phyloP scores from a whole-genome alignment of 2,888 invertebrate species.

The Prosapia bicincta region DNA sequence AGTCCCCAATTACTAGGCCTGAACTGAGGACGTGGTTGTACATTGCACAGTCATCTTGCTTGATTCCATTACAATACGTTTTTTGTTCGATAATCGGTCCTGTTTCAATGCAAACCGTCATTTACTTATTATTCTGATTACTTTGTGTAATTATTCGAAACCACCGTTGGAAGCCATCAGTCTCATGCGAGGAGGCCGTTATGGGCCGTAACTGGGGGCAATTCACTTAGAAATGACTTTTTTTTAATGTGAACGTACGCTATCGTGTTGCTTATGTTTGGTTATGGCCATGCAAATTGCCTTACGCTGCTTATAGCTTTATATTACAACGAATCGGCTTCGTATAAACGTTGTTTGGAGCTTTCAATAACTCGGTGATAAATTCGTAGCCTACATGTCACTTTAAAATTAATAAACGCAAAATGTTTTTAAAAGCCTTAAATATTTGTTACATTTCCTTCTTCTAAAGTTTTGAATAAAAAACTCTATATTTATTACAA shows the following conservation, averaged over 20 bases:
- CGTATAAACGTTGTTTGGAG: too few species aligned
- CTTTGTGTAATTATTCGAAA: background rate
- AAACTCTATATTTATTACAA: too few species aligned
- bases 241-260: background rate
- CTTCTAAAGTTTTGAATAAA: too few species aligned
- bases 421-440: too few species aligned
- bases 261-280: background rate
- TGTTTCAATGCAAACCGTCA: conserved; percentile 2
- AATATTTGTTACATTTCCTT: too few species aligned
- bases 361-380: too few species aligned
- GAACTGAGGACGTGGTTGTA: background rate
- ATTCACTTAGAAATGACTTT: background rate
- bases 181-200: background rate
- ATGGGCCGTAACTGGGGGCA: background rate
- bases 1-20: background rate
- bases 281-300: background rate
- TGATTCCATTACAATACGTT: background rate
- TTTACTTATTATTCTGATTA: background rate
- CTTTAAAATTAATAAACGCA: too few species aligned
- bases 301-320: too few species aligned
- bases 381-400: too few species aligned
- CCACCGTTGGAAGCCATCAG: background rate
- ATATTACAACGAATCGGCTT: too few species aligned
- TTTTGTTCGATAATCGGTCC: background rate
- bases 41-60: background rate